Evolutionary conservation across 2,797 vertebrate genomes (phyloP).

Genomic region (Fistularia commersonii): DNA sequence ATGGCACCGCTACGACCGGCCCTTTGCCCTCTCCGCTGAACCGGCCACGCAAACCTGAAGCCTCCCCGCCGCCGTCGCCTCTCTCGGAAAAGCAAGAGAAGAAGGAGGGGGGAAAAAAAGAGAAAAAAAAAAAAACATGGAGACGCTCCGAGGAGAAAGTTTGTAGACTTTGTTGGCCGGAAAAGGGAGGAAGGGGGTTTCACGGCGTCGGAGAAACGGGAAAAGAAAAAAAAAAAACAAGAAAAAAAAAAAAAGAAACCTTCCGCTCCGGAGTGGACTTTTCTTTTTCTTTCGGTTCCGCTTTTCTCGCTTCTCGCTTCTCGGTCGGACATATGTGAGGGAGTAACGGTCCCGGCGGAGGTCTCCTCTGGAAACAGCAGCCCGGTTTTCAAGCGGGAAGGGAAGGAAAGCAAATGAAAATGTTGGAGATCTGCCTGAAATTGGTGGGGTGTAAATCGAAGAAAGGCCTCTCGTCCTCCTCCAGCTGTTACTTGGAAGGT

Average conservation of each 20-base stretch:
- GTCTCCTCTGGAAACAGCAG: conserved; percentile 39
- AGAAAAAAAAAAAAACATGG: too few relatives aligned
- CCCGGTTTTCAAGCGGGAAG: conserved; percentile 48
- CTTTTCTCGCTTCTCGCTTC: conserved; percentile 9
- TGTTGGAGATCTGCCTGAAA: conserved; percentile 99
- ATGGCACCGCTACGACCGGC: conserved; percentile 59
- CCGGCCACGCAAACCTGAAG: conserved; percentile 27
- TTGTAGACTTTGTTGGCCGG: conserved; percentile 55
- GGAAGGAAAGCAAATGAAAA: conserved; percentile 87
- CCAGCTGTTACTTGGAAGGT: conserved; percentile 99
- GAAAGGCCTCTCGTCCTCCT: conserved; percentile 95
- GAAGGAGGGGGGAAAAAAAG: conserved; percentile 41
- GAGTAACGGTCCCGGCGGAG: conserved; percentile 24
- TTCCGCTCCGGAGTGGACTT: conserved; percentile 9
- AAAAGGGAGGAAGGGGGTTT: conserved; percentile 32
- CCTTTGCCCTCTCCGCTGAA: conserved; percentile 58
- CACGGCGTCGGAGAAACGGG: conserved; percentile 9
- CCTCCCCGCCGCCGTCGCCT: conserved; percentile 12
- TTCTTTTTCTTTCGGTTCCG: conserved; percentile 15
- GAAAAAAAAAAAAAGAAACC: too few relatives aligned
- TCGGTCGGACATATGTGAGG: conserved; percentile 45
- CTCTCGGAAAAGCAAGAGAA: conserved; percentile 40
- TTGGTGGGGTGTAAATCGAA: conserved; percentile 99
- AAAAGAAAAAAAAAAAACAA: conserved; percentile 16
- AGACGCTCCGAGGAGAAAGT: conserved; percentile 64